Evolutionary conservation across 2,888 invertebrate species (phyloP).

Genomic region (Automeris io): DNA sequence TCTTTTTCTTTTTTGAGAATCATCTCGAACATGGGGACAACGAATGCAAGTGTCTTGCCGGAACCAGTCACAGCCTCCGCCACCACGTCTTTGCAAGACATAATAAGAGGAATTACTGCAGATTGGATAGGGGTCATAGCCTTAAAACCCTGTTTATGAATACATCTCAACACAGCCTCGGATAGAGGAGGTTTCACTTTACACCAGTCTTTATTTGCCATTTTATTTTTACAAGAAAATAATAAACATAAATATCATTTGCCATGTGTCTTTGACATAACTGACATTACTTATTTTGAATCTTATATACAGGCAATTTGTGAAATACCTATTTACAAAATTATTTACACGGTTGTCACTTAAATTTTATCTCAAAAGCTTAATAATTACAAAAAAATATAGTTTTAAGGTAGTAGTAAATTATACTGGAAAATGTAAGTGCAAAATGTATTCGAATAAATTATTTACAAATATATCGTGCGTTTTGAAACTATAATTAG

Average conservation of each 20-base stretch:
- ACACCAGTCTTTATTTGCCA: slow-evolving; percentile 65
- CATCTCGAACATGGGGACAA: slow-evolving; percentile 94
- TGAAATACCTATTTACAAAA: too few relatives aligned
- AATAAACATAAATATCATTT: neutral
- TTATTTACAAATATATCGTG: too few relatives aligned
- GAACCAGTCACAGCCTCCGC: slow-evolving; percentile 99
- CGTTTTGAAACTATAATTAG: too few relatives aligned
- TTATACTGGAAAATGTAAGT: too few relatives aligned
- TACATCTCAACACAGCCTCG: slow-evolving; percentile 63
- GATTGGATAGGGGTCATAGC: slow-evolving; percentile 84
- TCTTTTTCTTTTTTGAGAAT: slow-evolving; percentile 79
- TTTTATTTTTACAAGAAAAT: slow-evolving; percentile 24
- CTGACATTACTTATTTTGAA: too few relatives aligned
- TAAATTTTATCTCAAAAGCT: too few relatives aligned
- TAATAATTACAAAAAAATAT: too few relatives aligned
- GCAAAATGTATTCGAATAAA: too few relatives aligned
- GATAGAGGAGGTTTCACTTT: slow-evolving; percentile 64
- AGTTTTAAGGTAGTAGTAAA: too few relatives aligned
- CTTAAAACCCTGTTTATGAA: slow-evolving; percentile 70
- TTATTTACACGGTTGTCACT: too few relatives aligned
- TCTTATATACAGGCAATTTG: too few relatives aligned
- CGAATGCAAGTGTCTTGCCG: slow-evolving; percentile 97
- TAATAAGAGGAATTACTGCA: slow-evolving; percentile 91
- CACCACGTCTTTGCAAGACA: slow-evolving; percentile 96
- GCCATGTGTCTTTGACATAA: slow-evolving; percentile 30